These are phyloP conservation scores for Monomorium pharaonis DNA, from an alignment of 1,140 invertebrate genomes.

Conservation along the genomic window DNA sequence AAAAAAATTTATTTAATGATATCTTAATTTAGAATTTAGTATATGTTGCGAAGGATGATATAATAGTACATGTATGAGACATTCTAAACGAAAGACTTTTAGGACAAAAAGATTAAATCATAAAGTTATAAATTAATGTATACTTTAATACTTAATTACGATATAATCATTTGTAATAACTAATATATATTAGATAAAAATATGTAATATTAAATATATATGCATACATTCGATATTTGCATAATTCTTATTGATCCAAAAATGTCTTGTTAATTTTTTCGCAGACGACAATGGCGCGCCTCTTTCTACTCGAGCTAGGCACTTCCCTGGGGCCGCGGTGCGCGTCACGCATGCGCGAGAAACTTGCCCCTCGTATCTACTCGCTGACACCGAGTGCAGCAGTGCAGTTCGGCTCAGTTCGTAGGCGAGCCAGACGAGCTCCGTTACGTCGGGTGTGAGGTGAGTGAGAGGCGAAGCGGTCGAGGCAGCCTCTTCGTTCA, in stretches of 20 bases:
- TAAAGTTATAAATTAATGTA: too few species aligned
- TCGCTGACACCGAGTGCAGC: conserved; percentile 29
- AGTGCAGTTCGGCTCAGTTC: conserved; percentile 49
- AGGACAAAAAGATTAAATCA: too few species aligned
- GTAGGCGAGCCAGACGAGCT: conserved; percentile 60
- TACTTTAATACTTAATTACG: neutral
- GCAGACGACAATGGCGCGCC: neutral
- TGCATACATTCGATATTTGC: too few species aligned
- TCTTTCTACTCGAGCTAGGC: neutral
- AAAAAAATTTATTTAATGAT: neutral
- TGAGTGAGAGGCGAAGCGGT: conserved; percentile 43
- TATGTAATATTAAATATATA: neutral
- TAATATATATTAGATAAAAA: neutral
- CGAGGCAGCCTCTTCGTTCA: conserved; percentile 35
- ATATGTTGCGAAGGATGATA: neutral
- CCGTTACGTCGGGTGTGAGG: conserved; percentile 59
- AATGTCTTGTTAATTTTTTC: neutral
- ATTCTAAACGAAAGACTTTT: neutral
- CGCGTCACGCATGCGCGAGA: conserved; percentile 12
- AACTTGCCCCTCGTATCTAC: neutral
- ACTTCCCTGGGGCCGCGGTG: neutral
- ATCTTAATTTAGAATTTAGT: neutral
- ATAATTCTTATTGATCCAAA: neutral
- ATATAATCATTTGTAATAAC: neutral
- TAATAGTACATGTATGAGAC: neutral